Conservation (phyloP, 2,113 vertebrate species). For the Psittacula cyanocephala region DNA sequence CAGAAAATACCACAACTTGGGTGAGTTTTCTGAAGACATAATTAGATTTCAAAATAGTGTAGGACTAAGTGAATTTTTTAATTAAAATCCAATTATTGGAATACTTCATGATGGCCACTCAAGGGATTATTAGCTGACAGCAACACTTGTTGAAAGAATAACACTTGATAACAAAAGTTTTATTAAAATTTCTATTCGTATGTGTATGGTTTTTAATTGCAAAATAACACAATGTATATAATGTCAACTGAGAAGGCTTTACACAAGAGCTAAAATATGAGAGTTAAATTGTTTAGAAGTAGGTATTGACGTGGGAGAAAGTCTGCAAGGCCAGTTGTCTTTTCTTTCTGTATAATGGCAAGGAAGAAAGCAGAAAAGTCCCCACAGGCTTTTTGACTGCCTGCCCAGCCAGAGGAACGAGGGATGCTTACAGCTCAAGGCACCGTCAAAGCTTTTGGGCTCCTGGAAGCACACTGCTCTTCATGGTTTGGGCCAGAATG, state of each 20-base stretch:
- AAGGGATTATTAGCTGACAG: slow-evolving; percentile 58
- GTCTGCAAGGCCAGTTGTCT: background rate
- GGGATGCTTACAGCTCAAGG: background rate
- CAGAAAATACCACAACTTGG: slow-evolving; percentile 39
- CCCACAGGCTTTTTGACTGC: background rate
- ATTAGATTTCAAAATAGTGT: slow-evolving; percentile 47
- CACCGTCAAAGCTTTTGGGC: background rate
- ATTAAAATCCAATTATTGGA: slow-evolving; percentile 73
- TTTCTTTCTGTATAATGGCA: background rate
- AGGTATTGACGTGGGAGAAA: background rate
- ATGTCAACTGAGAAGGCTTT: background rate
- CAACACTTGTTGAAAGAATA: slow-evolving; percentile 66
- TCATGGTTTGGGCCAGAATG: background rate
- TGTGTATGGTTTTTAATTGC: background rate
- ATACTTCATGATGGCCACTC: slow-evolving; percentile 51
- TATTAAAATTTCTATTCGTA: background rate
- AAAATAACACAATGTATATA: background rate
- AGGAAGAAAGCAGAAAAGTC: background rate
- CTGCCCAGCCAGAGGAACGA: background rate
- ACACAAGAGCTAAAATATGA: background rate
- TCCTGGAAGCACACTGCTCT: background rate
- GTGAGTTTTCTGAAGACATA: slow-evolving; percentile 49
- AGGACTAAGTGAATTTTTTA: slow-evolving; percentile 66
- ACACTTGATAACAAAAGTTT: slow-evolving; percentile 59
- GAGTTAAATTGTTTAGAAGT: background rate